Evolutionary conservation across 1,140 invertebrate species (phyloP), one percentile per base, ranked within the genome.

Genomic region (Drosophila bifasciata): DNA sequence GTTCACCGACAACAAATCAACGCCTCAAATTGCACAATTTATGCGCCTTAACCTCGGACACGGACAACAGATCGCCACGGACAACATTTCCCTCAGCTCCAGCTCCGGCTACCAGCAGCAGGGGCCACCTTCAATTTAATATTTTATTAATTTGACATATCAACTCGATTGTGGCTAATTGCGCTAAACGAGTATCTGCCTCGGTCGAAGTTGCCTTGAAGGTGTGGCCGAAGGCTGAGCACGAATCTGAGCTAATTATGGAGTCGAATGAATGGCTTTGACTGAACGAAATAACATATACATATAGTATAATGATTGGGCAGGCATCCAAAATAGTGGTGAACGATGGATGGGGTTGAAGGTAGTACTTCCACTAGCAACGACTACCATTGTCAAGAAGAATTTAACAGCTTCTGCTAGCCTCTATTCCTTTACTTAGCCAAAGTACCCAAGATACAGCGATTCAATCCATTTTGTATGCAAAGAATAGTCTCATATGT

Each of bases 111-210:
- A 50, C 17, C 19, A 55, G 49, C 50, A 16, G 44, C 70, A 39
- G 69, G 71, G 79, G 74, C 79, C 79, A 74, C 60, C 69, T 70
- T 69, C 63, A 70, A 74, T 77, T 83, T 78, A 77, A 83, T 83
- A 79, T 80, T 85, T 85, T 85, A 85, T 85, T 85, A 85, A 85
- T 85, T 85, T 85, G 80, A 85, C 80, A 85, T 79, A 85, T 85
- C 78, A 80, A 84, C 76, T 86, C 88, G 79, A 89, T 90, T 90
- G 79, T 90, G 79, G 73, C 88, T 90, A 90, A 90, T 90, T 90
- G 79, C 79, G 62, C 66, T 90, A 84, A 90, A 90, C 86, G 88
- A 84, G 72, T 44, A 49, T 46, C 56, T 51, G 45, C 51, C 57
- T 48, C 57, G 51, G 64, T n/a, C n/a, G n/a, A n/a, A n/a, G 56